These are phyloP conservation scores for Meteorus cinctellus DNA, from an alignment of 2,888 invertebrate species.

Conservation along the genomic window DNA sequence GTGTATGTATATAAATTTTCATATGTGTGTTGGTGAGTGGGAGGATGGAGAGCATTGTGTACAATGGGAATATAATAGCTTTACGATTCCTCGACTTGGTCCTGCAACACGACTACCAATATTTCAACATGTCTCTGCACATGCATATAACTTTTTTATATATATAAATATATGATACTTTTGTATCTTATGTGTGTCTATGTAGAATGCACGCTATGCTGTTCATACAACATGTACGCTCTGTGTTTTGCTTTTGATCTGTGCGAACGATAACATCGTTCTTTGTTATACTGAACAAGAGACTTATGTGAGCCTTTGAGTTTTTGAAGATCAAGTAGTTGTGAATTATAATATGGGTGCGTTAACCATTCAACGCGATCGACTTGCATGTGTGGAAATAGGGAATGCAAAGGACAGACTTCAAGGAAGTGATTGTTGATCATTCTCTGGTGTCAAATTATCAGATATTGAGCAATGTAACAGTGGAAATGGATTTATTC, in stretches of 20 bases:
- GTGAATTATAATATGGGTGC: background rate
- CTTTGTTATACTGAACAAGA: slow-evolving; percentile 63
- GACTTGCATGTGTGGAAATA: background rate
- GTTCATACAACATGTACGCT: slow-evolving; percentile 60
- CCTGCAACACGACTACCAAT: slow-evolving; percentile 1
- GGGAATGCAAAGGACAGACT: too few relatives aligned
- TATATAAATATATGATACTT: slow-evolving; percentile 47
- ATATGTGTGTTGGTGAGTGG: slow-evolving; percentile 25
- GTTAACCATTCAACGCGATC: background rate
- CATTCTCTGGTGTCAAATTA: too few relatives aligned
- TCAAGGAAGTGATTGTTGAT: too few relatives aligned
- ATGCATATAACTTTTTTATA: slow-evolving; percentile 22
- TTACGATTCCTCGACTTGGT: slow-evolving; percentile 24
- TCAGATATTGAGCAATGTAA: too few relatives aligned
- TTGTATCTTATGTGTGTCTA: slow-evolving; percentile 59
- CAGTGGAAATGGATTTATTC: too few relatives aligned
- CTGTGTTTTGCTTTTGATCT: slow-evolving; percentile 71
- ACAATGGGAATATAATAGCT: slow-evolving; percentile 39
- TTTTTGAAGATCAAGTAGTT: slow-evolving; percentile 49
- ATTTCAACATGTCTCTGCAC: slow-evolving; percentile 42
- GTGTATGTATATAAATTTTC: background rate
- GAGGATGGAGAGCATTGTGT: slow-evolving; percentile 34
- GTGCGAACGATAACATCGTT: slow-evolving; percentile 71
- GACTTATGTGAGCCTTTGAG: slow-evolving; percentile 64
- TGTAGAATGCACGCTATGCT: slow-evolving; percentile 70